phyloP scores from a whole-genome alignment of 2,888 invertebrate species.

The Dorcus parallelipipedus region DNA sequence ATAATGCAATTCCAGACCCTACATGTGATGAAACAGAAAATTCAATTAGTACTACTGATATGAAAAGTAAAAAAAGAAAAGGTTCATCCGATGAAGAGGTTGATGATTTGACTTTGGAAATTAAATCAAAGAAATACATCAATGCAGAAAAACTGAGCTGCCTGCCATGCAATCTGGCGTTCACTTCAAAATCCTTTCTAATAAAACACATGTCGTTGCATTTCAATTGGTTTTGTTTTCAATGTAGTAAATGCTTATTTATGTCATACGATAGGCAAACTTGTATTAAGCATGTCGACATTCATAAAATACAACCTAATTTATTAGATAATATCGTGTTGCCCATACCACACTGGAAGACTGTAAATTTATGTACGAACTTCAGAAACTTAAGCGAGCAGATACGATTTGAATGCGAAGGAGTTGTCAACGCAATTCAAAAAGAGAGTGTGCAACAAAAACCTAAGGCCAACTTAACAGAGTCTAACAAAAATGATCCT shows the following conservation, averaged over 20 bases:
- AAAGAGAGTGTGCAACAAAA: not conserved
- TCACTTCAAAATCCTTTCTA: conserved; percentile 52
- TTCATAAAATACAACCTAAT: conserved; percentile 53
- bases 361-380: conserved; percentile 35
- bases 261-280: conserved; percentile 64
- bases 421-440: not conserved
- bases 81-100: not conserved
- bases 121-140: conserved; percentile 47
- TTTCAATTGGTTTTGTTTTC: conserved; percentile 70
- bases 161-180: conserved; percentile 54
- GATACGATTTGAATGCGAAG: not conserved
- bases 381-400: conserved; percentile 21
- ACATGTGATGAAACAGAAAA: too few relatives aligned
- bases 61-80: conserved; percentile 4
- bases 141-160: conserved; percentile 51
- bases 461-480: not conserved
- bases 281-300: conserved; percentile 62
- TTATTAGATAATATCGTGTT: conserved; percentile 41
- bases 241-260: conserved; percentile 71
- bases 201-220: conserved; percentile 64
- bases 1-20: too few relatives aligned
- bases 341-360: conserved; percentile 39
- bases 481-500: conserved; percentile 25
- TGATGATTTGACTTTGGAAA: conserved; percentile 43
- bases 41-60: not conserved